Evolutionary conservation across 2,113 vertebrate genomes (phyloP).

Genomic region (Smithornis capensis): DNA sequence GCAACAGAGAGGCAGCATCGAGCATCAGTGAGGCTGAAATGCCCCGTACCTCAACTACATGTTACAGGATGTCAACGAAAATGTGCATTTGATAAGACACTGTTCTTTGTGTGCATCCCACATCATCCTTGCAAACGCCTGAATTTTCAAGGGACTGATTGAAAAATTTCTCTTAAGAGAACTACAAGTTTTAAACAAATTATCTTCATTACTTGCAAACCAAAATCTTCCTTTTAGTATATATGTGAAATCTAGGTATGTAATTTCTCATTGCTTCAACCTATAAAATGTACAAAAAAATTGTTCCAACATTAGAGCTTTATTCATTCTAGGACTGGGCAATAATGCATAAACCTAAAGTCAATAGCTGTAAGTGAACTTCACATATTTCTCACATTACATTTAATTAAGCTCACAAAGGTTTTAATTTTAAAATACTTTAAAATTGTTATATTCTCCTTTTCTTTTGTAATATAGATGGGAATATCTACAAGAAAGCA

Average conservation of each 20-base stretch:
- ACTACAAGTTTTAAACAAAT: not conserved
- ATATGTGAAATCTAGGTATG: not conserved
- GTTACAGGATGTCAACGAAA: not conserved
- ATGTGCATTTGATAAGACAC: not conserved
- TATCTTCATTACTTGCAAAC: not conserved
- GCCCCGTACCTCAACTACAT: rapidly evolving
- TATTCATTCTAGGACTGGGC: not conserved
- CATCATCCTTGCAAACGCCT: not conserved
- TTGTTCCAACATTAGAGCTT: not conserved
- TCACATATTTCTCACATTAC: not conserved
- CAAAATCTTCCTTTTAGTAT: not conserved
- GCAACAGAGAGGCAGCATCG: not conserved
- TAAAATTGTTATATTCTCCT: not conserved
- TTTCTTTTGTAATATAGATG: not conserved
- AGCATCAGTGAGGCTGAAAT: not conserved
- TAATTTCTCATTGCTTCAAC: not conserved
- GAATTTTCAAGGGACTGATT: not conserved
- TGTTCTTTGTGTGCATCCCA: not conserved
- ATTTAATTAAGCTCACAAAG: not conserved
- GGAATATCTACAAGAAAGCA: not conserved
- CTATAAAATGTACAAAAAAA: not conserved
- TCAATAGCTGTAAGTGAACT: not conserved
- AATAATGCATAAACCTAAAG: not conserved
- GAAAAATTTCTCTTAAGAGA: not conserved
- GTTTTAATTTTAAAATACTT: not conserved